phyloP scores from a whole-genome alignment of 2,888 invertebrate species.

The Eupithecia inturbata region DNA sequence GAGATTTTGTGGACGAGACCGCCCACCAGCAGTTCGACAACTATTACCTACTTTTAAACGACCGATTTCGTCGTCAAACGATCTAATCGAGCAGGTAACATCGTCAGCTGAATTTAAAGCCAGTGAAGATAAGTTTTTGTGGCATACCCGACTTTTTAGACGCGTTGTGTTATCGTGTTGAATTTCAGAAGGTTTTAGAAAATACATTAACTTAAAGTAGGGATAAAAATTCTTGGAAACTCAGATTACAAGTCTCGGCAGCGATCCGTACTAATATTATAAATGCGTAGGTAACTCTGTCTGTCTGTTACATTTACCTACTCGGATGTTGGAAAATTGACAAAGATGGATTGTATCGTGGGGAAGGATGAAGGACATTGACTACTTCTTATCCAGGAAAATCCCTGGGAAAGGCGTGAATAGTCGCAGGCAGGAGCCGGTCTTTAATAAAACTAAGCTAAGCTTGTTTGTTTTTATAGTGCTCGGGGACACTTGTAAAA shows the following conservation, averaged over 20 bases:
- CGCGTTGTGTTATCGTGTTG: conserved; percentile 43
- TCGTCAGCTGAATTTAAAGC: conserved; percentile 55
- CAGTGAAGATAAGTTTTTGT: conserved; percentile 56
- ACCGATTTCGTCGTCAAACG: neutral
- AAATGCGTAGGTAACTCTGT: neutral
- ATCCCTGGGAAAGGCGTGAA: no score
- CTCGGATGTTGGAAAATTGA: neutral
- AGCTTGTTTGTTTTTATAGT: no score
- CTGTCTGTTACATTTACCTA: neutral
- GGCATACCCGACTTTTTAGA: conserved; percentile 43
- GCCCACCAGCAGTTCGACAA: neutral
- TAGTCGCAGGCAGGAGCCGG: neutral
- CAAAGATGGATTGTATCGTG: no score
- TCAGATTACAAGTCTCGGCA: neutral
- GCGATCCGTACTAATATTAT: neutral
- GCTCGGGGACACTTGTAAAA: no score
- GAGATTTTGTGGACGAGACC: neutral
- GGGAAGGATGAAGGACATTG: no score
- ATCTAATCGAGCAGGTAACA: conserved; percentile 2
- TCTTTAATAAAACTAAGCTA: neutral
- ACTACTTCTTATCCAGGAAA: no score
- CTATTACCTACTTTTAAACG: conserved; percentile 12
- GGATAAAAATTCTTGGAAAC: neutral
- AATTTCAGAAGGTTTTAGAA: conserved; percentile 42
- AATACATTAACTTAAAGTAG: neutral